A percentile compares a stretch with the other conserved stretches of the same genome.
These are phyloP conservation scores for Puma concolor DNA, from an alignment of 2,113 vertebrate species.

Conservation along the genomic window DNA sequence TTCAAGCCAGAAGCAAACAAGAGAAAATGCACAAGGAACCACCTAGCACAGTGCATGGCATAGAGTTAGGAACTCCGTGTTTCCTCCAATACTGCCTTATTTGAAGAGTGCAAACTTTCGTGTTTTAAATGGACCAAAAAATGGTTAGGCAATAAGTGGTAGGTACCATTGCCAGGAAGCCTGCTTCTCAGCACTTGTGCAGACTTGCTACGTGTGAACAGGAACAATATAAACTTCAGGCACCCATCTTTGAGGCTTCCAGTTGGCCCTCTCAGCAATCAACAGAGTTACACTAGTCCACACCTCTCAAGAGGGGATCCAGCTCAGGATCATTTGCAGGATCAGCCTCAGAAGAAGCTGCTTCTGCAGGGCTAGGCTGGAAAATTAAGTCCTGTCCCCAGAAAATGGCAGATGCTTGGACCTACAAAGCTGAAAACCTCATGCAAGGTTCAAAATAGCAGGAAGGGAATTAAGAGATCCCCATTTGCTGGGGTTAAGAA, in stretches of 20 bases:
- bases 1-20: constrained; percentile 52
- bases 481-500: neutral
- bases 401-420: neutral
- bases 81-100: neutral
- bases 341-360: neutral
- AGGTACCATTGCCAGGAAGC: neutral
- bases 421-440: neutral
- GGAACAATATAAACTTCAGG: neutral
- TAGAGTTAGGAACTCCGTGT: neutral
- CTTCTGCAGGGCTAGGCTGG: neutral
- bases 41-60: neutral
- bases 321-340: neutral
- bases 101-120: neutral
- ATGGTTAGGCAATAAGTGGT: neutral
- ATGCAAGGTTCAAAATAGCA: neutral
- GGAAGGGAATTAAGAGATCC: neutral
- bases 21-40: neutral
- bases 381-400: neutral
- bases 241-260: neutral
- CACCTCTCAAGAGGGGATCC: neutral
- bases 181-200: neutral
- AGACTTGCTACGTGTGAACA: neutral
- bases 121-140: neutral
- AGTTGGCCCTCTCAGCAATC: neutral
- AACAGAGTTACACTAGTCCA: neutral